Evolutionary conservation across 2,113 vertebrate species (phyloP), one percentile per base, ranked within the genome.

Genomic region (Cavia porcellus): DNA sequence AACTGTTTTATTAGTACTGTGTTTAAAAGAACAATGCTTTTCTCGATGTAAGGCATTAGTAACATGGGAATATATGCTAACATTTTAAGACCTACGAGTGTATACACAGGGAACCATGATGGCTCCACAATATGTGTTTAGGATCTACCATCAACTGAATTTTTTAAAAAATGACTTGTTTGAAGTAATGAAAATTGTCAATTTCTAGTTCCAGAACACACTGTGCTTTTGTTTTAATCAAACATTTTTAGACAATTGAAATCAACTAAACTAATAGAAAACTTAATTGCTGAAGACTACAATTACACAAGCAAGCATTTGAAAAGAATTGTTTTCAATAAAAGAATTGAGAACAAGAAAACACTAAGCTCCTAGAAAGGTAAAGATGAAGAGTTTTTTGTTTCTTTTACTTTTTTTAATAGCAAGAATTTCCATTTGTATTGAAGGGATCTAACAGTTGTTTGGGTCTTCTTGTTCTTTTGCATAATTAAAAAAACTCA

Each of bases 231-330:
- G 64, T 59, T 62, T 84, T 74, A 75, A 61, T 35, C 11, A 25
- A 85, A 28, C 19, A 45, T 81, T 82, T 92, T 93, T 42, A 94
- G 50, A 45, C 79, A 74, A 86, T 74, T 74, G n/a, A 96, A 86
- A 86, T 92, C 45, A 89, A 25, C 70, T 45, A 80, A 75, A 75
- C 38, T 83, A 50, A 86, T 28, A 96, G 84, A 95, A 89, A 90
- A 92, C 32, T 7, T 89, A 62, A 82, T 45, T 74, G 59, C 86
- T 50, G 47, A 28, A 93, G 66, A 25, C 83, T 95, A 4, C 22
- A 72, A 47, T 75, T 90, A 92, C 77, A 95, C 22, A 82, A 80
- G 10, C 50, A 86, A 86, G 45, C 62, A 5, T 64, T 92, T 84
- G 28, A 87, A 93, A 93, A 24, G 86, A 92, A 77, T 88, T 38